Base-by-base conservation (phyloP, 2,113 vertebrate genomes). In the Stictonetta naevosa region DNA sequence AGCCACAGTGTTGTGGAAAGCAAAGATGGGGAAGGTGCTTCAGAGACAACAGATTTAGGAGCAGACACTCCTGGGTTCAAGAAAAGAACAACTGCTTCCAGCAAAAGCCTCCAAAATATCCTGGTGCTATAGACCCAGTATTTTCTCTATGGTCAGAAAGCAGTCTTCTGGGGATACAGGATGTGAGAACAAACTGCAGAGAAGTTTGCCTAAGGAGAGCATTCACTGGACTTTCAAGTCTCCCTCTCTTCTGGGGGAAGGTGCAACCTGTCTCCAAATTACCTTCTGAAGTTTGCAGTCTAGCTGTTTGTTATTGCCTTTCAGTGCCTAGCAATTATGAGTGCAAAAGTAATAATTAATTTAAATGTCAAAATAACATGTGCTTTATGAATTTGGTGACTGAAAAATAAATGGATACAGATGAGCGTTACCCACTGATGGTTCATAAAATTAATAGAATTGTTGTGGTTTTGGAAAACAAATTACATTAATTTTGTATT, bases 351-450 rank as follows among this genome's bases (percentile, higher is more conserved):
- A 95, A 79, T 88, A 82, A 93, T 76, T 95, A 19, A 59, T 78
- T 79, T 67, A 92, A 90, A 92, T 92, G 92, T 85, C 63, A 96
- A 83, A 96, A 84, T 92, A 90, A 84, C 56, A 88, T 50, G 88
- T 79, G 83, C 18, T 75, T 92, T 55, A 21, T 94, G 72, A 95
- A 83, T 83, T 79, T 29, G 20, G 55, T 76, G 90, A 90, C 11
- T 69, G 52, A 91, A 93, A 88, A 95, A 42, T 86, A 95, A 97
- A 91, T 22, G 73, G 69, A 95, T 56, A 80, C 28, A 42, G 73
- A 83, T 36, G 16, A 63, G 93, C 8, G 18, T 59, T 94, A 86
- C 34, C 10, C n/a, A 63, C 13, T 59, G 23, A 87, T 0, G 9
- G 79, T 50, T 58, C 72, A 87, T 87, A 85, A 48, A 96, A 94